A percentile compares a stretch with the other conserved stretches of the same genome.
These are phyloP conservation scores for Centropyge bicolor DNA, from an alignment of 2,797 vertebrate species.

Conservation along the genomic window DNA sequence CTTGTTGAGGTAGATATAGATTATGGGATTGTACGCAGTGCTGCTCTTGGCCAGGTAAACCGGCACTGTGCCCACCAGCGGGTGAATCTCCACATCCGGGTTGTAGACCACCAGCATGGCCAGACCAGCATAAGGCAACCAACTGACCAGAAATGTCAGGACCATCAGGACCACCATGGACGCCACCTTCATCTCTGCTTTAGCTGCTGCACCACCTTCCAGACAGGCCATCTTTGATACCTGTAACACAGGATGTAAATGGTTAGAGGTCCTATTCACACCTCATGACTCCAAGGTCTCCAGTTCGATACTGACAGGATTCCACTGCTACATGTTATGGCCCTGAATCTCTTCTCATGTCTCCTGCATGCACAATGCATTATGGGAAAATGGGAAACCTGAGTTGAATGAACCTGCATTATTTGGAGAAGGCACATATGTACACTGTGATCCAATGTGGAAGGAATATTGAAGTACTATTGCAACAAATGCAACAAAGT, in stretches of 20 bases:
- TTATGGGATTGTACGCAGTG: conserved; percentile 83
- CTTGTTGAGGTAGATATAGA: conserved; percentile 86
- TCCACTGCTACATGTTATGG: neutral
- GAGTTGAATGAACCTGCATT: no score
- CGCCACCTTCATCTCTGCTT: conserved; percentile 73
- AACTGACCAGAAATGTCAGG: conserved; percentile 80
- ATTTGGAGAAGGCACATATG: neutral
- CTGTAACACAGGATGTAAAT: conserved; percentile 49
- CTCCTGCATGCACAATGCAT: neutral
- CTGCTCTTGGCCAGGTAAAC: conserved; percentile 86
- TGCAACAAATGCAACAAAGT: neutral
- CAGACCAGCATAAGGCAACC: conserved; percentile 81
- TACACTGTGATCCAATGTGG: neutral
- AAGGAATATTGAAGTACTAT: neutral
- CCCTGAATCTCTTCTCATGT: neutral
- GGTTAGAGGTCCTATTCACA: neutral
- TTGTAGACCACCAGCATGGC: conserved; percentile 73
- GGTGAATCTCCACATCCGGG: conserved; percentile 74
- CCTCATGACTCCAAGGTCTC: neutral
- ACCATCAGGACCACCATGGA: conserved; percentile 82
- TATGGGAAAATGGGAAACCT: neutral
- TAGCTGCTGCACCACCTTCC: conserved; percentile 77
- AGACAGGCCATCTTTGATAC: conserved; percentile 75
- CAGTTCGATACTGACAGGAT: neutral
- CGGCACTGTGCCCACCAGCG: conserved; percentile 75